Base-by-base conservation (phyloP, 2,888 invertebrate species). In the Spilosoma lubricipeda region DNA sequence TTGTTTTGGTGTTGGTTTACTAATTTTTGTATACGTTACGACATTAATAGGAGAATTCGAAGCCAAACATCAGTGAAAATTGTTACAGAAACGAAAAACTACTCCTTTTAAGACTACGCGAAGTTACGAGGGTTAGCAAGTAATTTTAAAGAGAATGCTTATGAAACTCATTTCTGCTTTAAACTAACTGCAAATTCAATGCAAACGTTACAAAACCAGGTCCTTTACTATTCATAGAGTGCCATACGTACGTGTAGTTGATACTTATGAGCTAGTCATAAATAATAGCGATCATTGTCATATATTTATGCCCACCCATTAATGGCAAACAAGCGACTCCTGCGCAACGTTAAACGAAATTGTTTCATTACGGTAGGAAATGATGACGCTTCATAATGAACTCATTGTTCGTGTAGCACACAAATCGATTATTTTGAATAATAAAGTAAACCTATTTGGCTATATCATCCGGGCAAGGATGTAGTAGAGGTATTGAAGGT, bases 191-290 rank as follows among this genome's bases (percentile, higher is more conserved):
- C 67, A 30, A 67, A 23, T 67, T 42, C 42, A 75, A 56, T 42
- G 5, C 45, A 68, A 66, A 52, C 36, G 70, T 70, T 52, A 67
- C 33, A 71, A 39, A 48, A 71, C 39, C 68, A 71, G 20, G n/a
- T 59, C 15, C 42, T 79, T 80, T 84, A 76, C 82, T 88, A 87
- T 88, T 86, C 87, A 87, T 82, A 80, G 70, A 77, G 81, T 87
- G 78, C 86, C 76, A 73, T 68, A 77, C 82, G 77, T 80, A 79
- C 71, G 82, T 81, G 80, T 82, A 82, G 67, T 80, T 79, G 77
- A 77, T 74, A 77, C 77, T 79, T 78, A 80, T 83, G 80, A 79
- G 78, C 84, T 76, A 77, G 80, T 85, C 74, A 84, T 85, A 77
- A 85, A 86, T 84, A 83, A 86, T 83, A 81, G 85, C 81, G 77